phyloP scores from a whole-genome alignment of 2,888 invertebrate species.

The Gerris lacustris region DNA sequence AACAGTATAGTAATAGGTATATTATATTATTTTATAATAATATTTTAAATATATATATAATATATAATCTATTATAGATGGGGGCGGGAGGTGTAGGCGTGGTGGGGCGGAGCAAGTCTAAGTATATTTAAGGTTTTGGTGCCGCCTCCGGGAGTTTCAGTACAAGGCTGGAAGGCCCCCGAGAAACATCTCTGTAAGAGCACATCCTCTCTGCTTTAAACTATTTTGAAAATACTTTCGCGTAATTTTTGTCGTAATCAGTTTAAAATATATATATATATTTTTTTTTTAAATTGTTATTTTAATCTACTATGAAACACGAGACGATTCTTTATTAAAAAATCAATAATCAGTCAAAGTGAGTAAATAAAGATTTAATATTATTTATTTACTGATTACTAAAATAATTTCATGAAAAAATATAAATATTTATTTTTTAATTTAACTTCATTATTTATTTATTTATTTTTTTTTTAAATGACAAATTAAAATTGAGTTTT shows the following conservation, averaged over 20 bases:
- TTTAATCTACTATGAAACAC: no score
- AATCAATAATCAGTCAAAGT: not conserved
- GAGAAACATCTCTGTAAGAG: not conserved
- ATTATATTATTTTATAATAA: no score
- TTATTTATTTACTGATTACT: not conserved
- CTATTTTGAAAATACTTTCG: not conserved
- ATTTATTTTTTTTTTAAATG: no score
- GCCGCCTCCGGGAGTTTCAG: not conserved
- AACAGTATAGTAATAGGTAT: no score
- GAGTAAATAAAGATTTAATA: not conserved
- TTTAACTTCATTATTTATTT: no score
- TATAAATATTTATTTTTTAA: not conserved
- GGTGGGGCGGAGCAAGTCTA: not conserved
- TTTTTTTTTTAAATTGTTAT: no score
- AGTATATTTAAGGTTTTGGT: constrained; percentile 3
- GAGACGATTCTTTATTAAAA: no score
- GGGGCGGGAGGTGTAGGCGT: not conserved
- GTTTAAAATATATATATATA: not conserved
- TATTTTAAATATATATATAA: not conserved
- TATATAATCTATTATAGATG: not conserved
- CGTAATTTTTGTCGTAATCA: not conserved
- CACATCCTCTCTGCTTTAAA: no score
- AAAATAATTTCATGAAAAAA: not conserved
- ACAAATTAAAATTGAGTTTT: no score
- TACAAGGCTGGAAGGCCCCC: not conserved